Evolutionary conservation across 2,888 invertebrate species (phyloP), one percentile per base, ranked within the genome.

Genomic region (Netelia fuscicornis): DNA sequence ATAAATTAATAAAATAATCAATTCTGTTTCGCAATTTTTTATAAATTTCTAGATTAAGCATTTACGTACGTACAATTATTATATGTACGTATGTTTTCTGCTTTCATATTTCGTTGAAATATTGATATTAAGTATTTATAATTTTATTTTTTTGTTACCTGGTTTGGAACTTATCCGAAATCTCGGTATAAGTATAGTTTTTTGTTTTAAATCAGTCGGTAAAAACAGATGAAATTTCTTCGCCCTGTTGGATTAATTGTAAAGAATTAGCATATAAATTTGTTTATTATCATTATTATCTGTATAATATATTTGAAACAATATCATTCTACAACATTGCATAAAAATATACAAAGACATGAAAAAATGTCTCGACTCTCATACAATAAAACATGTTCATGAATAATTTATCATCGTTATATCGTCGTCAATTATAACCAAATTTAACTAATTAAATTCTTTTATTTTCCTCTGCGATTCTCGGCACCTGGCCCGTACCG

Each of bases 291-390:
- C 90, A 92, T 93, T 83, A 87, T 89, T 93, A 93, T 93, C 91
- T 93, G 92, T 93, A 93, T 93, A 93, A 93, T 93, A 93, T 93
- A 93, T 93, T 93, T 93, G 91, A 93, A 93, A 93, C 93, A 93
- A 93, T 93, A 93, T 92, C 91, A 93, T 93, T 93, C 93, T 93
- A 93, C 93, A 93, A 93, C 93, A 93, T 93, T 92, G 93, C 93
- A 93, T 93, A 93, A 93, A 93, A 93, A 93, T 93, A 93, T 93
- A 93, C 93, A 93, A 93, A 93, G 93, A 93, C 93, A 93, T 92
- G 92, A 93, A 93, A 93, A 93, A 93, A 93, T 93, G 93, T 93
- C 93, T 92, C 92, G 92, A 93, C 92, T 93, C 92, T 92, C 92
- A 91, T 92, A 92, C 91, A 91, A 91, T 93, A 92, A 93, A 93